Evolutionary conservation across 1,140 invertebrate genomes (phyloP).

Genomic region (Holotrichia oblita): DNA sequence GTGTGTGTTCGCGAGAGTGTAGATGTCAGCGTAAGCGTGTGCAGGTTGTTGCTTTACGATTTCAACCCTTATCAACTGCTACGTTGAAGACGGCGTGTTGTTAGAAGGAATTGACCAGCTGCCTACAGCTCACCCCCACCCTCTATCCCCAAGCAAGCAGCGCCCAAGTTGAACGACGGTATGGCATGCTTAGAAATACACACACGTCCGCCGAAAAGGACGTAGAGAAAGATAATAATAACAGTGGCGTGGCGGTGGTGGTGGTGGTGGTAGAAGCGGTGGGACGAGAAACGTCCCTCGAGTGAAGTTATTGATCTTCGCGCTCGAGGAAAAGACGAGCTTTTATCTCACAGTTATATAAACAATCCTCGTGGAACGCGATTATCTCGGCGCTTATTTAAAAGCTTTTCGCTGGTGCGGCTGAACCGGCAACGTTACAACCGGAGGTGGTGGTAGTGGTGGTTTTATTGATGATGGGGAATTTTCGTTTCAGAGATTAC

Average conservation of each 20-base stretch:
- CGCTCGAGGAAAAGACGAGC: constrained; percentile 14
- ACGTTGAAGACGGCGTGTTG: not conserved
- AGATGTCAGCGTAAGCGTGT: not conserved
- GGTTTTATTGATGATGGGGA: no score
- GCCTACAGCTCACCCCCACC: no score
- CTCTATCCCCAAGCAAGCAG: not conserved
- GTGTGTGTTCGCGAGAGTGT: not conserved
- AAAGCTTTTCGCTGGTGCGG: constrained; percentile 2
- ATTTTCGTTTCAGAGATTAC: no score
- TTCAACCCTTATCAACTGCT: constrained; percentile 10
- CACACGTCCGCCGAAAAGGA: constrained; percentile 19
- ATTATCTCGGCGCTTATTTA: constrained; percentile 26
- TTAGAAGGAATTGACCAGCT: not conserved
- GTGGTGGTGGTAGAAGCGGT: not conserved
- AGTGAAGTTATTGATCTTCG: constrained; percentile 35
- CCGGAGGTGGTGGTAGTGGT: no score
- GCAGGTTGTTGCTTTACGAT: constrained; percentile 2
- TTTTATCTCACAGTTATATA: constrained; percentile 19
- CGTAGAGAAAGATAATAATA: constrained; percentile 12
- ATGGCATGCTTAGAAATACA: not conserved
- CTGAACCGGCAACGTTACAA: no score
- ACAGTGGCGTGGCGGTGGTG: not conserved
- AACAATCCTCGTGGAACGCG: constrained; percentile 13
- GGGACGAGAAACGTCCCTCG: not conserved
- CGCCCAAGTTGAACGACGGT: not conserved